Evolutionary conservation across 2,888 invertebrate genomes (phyloP), one percentile per base, ranked within the genome.

Genomic region (Adelognathus sp.): DNA sequence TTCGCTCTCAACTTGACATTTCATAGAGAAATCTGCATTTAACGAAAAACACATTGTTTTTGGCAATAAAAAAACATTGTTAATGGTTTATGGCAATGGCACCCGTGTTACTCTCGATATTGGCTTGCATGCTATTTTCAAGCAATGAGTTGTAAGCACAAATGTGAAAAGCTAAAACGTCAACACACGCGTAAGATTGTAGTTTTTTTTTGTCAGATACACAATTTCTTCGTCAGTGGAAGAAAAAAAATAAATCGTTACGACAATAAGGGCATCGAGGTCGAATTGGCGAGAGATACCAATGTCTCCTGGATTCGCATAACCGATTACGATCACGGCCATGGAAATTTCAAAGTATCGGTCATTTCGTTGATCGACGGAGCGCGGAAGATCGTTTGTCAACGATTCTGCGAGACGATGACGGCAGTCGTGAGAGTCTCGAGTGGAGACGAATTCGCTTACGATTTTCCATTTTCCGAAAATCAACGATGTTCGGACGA

Each of bases 221-320:
- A 44, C 81, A 33, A 67, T 61, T 6, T 61, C 79, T 11, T 52
- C 24, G 16, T 36, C 9, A 16, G 14, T 58, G 31, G 39, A 24
- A 52, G 18, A 16, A 31, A 52, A 16, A 14, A 67, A 36, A 46
- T 2, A 7, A 6, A 33, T 2, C n/a, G 21, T 0, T 3, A 16
- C n/a, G 21, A 39, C 24, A 9, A 33, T 33, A 29, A 64, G 54
- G 16, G 54, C 39, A 50, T 83, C 6, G 75, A 80, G n/a, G 60
- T 83, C 31, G 70, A 77, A 36, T 29, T 82, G 11, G 1, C 41
- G n/a, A 56, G 44, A 6, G 36, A 46, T 4, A 46, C 77, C 14
- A 33, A 73, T 33, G 72, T 54, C 41, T 77, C 60, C n/a, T 6
- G 21, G 16, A 67, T 82, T 33, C 36, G 39, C 64, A 41, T 83